Evolutionary conservation across 2,113 vertebrate genomes (phyloP).

Genomic region (Callopanchax toddi): DNA sequence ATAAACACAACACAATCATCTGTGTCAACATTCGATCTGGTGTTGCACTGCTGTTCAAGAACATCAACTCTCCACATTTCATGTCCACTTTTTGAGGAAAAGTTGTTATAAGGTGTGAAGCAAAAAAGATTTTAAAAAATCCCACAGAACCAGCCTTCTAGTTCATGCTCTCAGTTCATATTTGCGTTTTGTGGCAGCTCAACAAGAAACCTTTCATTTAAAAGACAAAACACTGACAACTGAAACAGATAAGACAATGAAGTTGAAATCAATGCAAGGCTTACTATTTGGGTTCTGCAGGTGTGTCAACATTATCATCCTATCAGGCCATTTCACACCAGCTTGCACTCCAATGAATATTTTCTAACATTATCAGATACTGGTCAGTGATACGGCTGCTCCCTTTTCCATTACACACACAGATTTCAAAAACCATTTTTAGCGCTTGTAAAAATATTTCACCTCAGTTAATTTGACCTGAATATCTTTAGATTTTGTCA

Average conservation of each 20-base stretch:
- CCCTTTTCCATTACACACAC: conserved; percentile 16
- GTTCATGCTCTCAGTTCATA: background rate
- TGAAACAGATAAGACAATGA: conserved; percentile 58
- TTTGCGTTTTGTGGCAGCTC: conserved; percentile 21
- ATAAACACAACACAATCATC: too few species aligned
- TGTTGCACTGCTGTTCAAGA: too few species aligned
- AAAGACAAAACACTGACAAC: conserved; percentile 38
- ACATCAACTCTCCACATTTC: too few species aligned
- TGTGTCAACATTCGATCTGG: too few species aligned
- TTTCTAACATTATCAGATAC: conserved; percentile 69
- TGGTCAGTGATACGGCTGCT: conserved; percentile 52
- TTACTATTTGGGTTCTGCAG: conserved; percentile 72
- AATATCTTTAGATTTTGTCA: conserved; percentile 26
- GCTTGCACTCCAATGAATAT: conserved; percentile 77
- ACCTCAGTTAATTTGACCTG: conserved; percentile 30
- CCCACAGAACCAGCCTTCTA: too few species aligned
- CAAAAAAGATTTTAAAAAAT: too few species aligned
- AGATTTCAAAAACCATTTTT: conserved; percentile 39
- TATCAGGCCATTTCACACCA: conserved; percentile 76
- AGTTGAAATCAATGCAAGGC: conserved; percentile 60
- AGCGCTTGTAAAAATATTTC: conserved; percentile 23
- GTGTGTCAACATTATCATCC: conserved; percentile 74
- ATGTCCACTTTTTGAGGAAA: background rate
- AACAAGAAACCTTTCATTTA: conserved; percentile 33
- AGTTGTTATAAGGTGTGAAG: background rate